phyloP scores from a whole-genome alignment of 2,113 vertebrate genomes.

The Centrocercus urophasianus region DNA sequence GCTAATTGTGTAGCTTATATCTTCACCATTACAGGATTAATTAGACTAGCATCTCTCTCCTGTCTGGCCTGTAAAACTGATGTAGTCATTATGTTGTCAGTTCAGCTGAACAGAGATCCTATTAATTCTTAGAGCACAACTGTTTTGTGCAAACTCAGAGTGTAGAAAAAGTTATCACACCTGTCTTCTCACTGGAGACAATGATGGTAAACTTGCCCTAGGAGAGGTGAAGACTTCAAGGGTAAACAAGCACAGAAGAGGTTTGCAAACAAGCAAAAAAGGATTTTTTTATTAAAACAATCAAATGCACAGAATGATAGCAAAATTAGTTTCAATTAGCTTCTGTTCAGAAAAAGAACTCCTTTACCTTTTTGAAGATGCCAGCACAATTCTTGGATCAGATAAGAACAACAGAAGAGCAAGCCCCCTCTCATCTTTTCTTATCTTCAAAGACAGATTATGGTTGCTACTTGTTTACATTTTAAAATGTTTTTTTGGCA shows the following conservation, averaged over 20 bases:
- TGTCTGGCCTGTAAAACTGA: not conserved
- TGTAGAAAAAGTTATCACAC: not conserved
- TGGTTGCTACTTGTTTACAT: not conserved
- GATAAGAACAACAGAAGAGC: not conserved
- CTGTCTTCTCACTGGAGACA: not conserved
- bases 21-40: not conserved
- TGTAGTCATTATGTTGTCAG: not conserved
- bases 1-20: not conserved
- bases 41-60: not conserved
- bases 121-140: not conserved
- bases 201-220: not conserved
- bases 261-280: not conserved
- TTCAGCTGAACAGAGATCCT: not conserved
- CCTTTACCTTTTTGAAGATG: not conserved
- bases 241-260: not conserved
- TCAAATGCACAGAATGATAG: not conserved
- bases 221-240: not conserved
- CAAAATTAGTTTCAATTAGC: not conserved
- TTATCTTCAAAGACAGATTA: not conserved
- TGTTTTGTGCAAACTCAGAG: not conserved
- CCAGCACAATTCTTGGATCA: not conserved
- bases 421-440: not conserved
- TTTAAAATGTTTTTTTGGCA: not conserved
- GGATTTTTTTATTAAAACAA: accelerated
- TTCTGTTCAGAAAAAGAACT: not conserved